These are phyloP conservation scores for Pterostichus niger DNA, from an alignment of 2,888 invertebrate species.

Conservation along the genomic window DNA sequence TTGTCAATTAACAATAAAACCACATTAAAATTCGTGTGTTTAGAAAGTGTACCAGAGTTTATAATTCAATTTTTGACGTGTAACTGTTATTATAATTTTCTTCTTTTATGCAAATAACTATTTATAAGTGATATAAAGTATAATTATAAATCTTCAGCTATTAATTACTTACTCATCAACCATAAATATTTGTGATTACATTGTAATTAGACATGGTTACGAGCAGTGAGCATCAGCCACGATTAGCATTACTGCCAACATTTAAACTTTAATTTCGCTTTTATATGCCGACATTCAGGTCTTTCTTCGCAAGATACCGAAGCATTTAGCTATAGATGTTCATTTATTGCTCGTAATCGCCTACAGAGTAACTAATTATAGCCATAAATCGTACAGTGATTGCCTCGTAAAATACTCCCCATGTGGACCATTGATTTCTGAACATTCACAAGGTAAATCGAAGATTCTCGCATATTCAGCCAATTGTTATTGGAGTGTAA, in stretches of 20 bases:
- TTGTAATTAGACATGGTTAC: not conserved
- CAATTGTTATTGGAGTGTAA: not conserved
- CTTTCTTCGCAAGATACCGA: conserved; percentile 22
- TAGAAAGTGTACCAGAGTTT: too few species aligned
- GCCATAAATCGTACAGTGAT: conserved; percentile 54
- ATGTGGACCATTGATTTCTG: conserved; percentile 47
- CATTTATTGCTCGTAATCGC: conserved; percentile 58
- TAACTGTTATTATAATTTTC: too few species aligned
- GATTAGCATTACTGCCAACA: conserved; percentile 26
- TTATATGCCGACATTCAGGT: conserved; percentile 16
- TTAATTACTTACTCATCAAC: not conserved
- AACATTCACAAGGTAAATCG: conserved; percentile 20
- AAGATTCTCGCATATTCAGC: conserved; percentile 19
- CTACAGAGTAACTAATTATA: conserved; percentile 55
- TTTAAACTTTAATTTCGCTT: conserved; percentile 41
- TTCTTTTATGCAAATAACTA: not conserved
- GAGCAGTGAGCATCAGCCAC: not conserved
- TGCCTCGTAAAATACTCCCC: conserved; percentile 46
- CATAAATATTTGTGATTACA: conserved; percentile 8
- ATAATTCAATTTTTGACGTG: too few species aligned
- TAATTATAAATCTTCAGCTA: too few species aligned
- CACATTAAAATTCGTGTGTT: too few species aligned
- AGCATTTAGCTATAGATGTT: conserved; percentile 28
- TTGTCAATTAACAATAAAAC: too few species aligned
- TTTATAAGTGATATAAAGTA: too few species aligned